Conservation (phyloP, 2,113 vertebrate species). For the Tamias sibiricus region DNA sequence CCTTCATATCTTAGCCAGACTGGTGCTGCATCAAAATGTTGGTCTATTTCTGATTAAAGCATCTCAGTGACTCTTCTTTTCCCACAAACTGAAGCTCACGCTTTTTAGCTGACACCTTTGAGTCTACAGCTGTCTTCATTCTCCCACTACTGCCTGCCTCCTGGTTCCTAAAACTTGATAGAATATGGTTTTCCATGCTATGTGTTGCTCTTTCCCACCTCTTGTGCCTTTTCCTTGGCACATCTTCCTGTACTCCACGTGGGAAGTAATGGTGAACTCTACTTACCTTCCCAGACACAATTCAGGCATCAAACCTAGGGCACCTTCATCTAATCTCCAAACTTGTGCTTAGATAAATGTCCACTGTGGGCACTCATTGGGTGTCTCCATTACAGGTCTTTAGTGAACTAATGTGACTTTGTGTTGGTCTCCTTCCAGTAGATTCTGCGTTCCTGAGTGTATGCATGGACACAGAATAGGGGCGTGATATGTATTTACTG, state of each 20-base stretch:
- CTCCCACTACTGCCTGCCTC: neutral
- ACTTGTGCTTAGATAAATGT: rapidly evolving
- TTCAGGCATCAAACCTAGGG: no score
- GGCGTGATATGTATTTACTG: no score
- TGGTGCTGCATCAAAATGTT: neutral
- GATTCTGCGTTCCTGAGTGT: neutral
- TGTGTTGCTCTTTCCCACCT: neutral
- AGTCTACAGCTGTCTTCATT: rapidly evolving
- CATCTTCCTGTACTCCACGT: neutral
- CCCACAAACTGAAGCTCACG: neutral
- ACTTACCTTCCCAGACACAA: neutral
- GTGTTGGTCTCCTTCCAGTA: neutral
- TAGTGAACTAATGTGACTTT: neutral
- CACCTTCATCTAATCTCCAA: neutral
- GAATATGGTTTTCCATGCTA: neutral
- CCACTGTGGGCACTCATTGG: neutral
- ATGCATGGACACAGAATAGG: neutral
- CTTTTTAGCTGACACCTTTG: rapidly evolving
- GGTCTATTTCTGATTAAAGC: neutral
- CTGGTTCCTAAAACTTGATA: neutral
- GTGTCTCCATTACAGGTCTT: neutral
- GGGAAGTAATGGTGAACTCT: neutral
- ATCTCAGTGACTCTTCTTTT: neutral
- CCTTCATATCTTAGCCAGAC: neutral
- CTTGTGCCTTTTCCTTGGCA: neutral